Conservation (phyloP, 2,113 vertebrate species). For the Festucalex cinctus region DNA sequence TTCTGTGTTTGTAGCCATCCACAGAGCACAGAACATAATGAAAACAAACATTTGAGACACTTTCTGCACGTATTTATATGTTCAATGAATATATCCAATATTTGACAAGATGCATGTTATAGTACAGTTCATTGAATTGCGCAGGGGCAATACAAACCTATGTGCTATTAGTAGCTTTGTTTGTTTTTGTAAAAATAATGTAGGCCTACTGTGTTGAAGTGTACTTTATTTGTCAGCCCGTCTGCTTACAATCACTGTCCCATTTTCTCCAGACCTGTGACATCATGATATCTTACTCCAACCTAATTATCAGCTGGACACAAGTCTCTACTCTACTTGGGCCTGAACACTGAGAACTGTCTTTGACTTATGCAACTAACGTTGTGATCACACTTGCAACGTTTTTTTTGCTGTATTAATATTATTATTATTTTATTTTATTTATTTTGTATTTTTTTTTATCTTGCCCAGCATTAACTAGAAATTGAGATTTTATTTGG, state of each 20-base stretch:
- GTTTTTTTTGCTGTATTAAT: too few relatives aligned
- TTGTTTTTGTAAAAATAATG: not conserved
- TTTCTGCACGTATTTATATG: not conserved
- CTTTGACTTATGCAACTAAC: not conserved
- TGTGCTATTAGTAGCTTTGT: not conserved
- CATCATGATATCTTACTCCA: too few relatives aligned
- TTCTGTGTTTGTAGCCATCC: too few relatives aligned
- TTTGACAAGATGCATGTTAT: not conserved
- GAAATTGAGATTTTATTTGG: too few relatives aligned
- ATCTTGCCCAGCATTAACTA: too few relatives aligned
- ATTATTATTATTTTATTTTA: too few relatives aligned
- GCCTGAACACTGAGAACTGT: not conserved
- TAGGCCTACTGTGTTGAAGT: not conserved
- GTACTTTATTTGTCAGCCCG: not conserved
- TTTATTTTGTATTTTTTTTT: too few relatives aligned
- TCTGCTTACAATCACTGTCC: not conserved
- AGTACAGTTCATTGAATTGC: not conserved
- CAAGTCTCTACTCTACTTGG: too few relatives aligned
- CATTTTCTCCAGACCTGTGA: not conserved
- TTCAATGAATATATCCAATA: not conserved
- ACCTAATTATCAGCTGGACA: too few relatives aligned
- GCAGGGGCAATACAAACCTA: not conserved
- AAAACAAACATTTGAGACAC: not conserved
- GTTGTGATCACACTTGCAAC: too few relatives aligned
- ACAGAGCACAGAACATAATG: not conserved